These are phyloP conservation scores for Nymphalis polychloros DNA, from an alignment of 2,888 invertebrate genomes.

Conservation along the genomic window DNA sequence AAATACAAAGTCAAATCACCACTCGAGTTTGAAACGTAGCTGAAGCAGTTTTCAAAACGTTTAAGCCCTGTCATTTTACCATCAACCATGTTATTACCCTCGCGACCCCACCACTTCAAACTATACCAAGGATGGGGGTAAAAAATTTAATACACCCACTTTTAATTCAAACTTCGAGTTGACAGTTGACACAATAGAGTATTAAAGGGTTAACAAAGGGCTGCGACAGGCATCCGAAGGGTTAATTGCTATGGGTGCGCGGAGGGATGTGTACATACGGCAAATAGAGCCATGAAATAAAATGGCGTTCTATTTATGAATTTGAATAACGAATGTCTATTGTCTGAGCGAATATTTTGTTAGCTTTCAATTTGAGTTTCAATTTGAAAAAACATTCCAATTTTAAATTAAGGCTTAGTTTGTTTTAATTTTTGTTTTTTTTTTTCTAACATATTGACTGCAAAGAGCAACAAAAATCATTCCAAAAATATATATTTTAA, in stretches of 20 bases:
- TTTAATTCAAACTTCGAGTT: constrained; percentile 68
- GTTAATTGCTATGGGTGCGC: constrained; percentile 74
- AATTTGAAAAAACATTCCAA: neutral
- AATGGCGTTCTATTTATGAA: constrained; percentile 49
- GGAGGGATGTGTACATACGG: constrained; percentile 48
- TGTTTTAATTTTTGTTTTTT: neutral
- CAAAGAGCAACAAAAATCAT: too few species aligned
- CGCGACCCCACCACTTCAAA: constrained; percentile 54
- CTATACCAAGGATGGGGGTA: constrained; percentile 51
- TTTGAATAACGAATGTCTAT: constrained; percentile 23
- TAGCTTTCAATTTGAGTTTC: constrained; percentile 1
- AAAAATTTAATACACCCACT: constrained; percentile 72
- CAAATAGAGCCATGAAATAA: constrained; percentile 43
- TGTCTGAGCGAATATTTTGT: constrained; percentile 23
- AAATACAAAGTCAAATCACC: constrained; percentile 28
- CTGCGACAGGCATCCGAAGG: constrained; percentile 70
- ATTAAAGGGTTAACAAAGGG: constrained; percentile 75
- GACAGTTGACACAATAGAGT: constrained; percentile 79
- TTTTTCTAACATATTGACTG: too few species aligned
- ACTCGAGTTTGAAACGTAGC: constrained; percentile 21
- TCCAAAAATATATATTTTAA: too few species aligned
- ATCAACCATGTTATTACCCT: constrained; percentile 62
- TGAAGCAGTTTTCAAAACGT: constrained; percentile 40
- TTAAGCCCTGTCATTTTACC: constrained; percentile 64
- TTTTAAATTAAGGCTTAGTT: neutral